Base-by-base conservation (phyloP, 1,140 invertebrate species). In the Anastrepha obliqua region DNA sequence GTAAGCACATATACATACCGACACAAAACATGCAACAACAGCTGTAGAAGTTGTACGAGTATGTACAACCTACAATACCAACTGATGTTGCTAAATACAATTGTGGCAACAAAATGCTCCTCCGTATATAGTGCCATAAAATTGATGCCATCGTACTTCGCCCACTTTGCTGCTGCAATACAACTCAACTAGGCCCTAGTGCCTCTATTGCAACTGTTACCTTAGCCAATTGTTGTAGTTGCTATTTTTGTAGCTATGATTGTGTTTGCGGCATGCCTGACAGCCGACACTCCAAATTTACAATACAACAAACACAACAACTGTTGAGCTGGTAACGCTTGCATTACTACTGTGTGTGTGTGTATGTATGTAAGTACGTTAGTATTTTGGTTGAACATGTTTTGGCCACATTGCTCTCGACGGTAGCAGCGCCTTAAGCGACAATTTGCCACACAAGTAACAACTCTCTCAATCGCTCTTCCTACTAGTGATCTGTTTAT, bases 361-460 rank as follows among this genome's bases (percentile, higher is more conserved):
- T 8, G 74, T 78, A 17, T 51, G 13, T 51, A 20, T 51, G 47
- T 55, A 44, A 0, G 44, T 74, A 20, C 4, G 64, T 2, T 11
- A 11, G 29, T 42, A 11, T 67, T 20, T 42, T 29, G 67, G 67
- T 47, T 44, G 74, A 13, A 81, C 51, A 81, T 55, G 74, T 81
- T 74, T 74, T 74, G 74, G 74, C 20, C 51, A 81, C 44, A 81
- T 55, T 55, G n/a, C 74, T 7, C 74, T 81, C 74, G n/a, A 81
- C 51, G n/a, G 74, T 42, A 81, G 74, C 47, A 55, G 51, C 51
- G 74, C 74, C 74, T n/a, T 20, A 55, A 81, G 74, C 74, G 74
- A 81, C 74, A 81, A 81, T 81, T 81, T 81, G 74, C 74, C 74
- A 81, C 74, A 81, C 74, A 81, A 81, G 74, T 55, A 81, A 6